Base-by-base conservation (phyloP, 2,113 vertebrate species). In the Lathamus discolor region DNA sequence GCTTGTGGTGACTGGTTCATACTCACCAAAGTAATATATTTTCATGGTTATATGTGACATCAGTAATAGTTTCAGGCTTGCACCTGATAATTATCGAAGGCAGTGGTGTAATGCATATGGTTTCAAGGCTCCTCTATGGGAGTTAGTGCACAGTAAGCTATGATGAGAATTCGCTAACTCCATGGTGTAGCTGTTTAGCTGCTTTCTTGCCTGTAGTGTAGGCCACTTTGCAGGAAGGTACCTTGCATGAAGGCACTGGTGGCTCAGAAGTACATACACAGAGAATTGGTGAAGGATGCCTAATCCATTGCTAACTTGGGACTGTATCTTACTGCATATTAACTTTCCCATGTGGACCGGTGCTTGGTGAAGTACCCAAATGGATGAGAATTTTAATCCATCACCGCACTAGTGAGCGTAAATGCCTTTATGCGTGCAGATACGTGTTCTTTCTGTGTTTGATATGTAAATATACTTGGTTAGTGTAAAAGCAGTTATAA, bases 301-400 rank as follows among this genome's bases (percentile, higher is more conserved):
- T 82, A 15, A 88, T 59, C 83, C 88, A 67, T 77, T 91, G 87
- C 82, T 76, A 22, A 46, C 83, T 57, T 74, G 64, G 51, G 51
- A 39, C 66, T 78, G 70, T 73, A 92, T 82, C 41, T 95, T 76
- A 27, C 62, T 85, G 87, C 74, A 20, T 52, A 39, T 79, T 76
- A 52, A 52, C 86, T 79, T 95, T 19, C 80, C 93, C 74, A 57
- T 37, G 66, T 1, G 2, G 78, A 62, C 68, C 83, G 57, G 6
- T 0, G 5, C 83, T 74, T 85, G 78, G 35, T 52, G 63, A 90
- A 61, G 73, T 77, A 87, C 67, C 69, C 57, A 55, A 67, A 59
- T 55, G 87, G 70, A 89, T 95, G 84, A 92, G 89, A 92, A 68
- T 70, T 91, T 80, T 83, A 70, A 83, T 84, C 77, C 70, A 66